Conservation (phyloP, 2,888 invertebrate species). For the Achlya flavicornis region DNA sequence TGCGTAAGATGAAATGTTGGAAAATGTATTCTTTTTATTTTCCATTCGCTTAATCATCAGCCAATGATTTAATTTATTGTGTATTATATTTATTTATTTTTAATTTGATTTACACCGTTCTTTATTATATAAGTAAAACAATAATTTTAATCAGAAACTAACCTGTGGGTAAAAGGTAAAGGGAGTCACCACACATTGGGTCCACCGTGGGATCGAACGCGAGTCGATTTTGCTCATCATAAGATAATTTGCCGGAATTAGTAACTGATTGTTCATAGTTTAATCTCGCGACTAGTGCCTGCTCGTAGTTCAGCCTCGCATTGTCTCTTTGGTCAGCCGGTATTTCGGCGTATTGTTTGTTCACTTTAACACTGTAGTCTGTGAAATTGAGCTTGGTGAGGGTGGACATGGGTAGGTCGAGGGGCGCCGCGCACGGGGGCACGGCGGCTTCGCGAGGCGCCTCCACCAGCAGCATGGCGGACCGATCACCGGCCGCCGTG, state of each 20-base stretch:
- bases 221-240: constrained; percentile 70
- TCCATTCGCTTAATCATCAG: too few species aligned
- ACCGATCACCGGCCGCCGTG: constrained; percentile 69
- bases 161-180: constrained; percentile 73
- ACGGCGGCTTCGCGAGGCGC: constrained; percentile 89
- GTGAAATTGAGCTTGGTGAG: constrained; percentile 75
- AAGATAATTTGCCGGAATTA: constrained; percentile 62
- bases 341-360: constrained; percentile 62
- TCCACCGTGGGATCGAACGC: constrained; percentile 69
- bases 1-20: too few species aligned
- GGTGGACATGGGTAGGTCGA: constrained; percentile 76
- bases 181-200: constrained; percentile 63
- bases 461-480: constrained; percentile 91
- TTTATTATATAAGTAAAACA: neutral
- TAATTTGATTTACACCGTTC: neutral
- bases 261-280: constrained; percentile 71
- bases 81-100: neutral
- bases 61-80: too few species aligned
- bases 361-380: constrained; percentile 80
- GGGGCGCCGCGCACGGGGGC: constrained; percentile 75
- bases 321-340: constrained; percentile 62
- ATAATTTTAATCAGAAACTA: constrained; percentile 28
- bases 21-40: too few species aligned
- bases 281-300: constrained; percentile 66
- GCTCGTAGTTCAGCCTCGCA: constrained; percentile 68